A percentile compares a stretch with the other conserved stretches of the same genome.
Conservation (phyloP, 1,140 invertebrate genomes). For the Lutraria rhynchaena region DNA sequence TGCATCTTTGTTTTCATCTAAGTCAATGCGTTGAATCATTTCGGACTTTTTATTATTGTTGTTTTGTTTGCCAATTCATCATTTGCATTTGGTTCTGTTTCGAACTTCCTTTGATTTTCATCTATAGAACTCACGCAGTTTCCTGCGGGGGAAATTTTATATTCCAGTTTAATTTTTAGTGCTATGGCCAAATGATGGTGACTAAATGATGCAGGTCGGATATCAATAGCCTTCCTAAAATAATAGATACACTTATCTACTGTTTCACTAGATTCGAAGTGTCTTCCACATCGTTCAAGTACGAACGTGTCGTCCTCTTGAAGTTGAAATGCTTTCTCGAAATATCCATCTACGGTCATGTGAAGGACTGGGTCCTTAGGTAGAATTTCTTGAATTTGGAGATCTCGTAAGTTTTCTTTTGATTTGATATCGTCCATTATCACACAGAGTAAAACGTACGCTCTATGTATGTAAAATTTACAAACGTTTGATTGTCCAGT, state of each 20-base stretch:
- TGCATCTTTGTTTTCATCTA: not conserved
- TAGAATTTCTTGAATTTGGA: slow-evolving; percentile 7
- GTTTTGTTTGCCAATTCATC: too few relatives aligned
- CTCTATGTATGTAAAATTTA: slow-evolving; percentile 6
- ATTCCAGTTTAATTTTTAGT: too few relatives aligned
- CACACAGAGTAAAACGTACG: slow-evolving; percentile 20
- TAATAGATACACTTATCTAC: not conserved
- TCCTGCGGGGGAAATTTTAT: too few relatives aligned
- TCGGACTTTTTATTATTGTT: not conserved
- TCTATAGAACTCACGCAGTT: too few relatives aligned
- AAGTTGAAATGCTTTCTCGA: not conserved
- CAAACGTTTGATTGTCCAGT: not conserved
- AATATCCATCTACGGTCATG: not conserved
- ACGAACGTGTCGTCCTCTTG: not conserved
- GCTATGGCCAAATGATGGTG: slow-evolving; percentile 16
- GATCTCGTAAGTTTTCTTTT: not conserved
- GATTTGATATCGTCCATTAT: not conserved
- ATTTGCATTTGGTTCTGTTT: too few relatives aligned
- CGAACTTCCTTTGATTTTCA: too few relatives aligned
- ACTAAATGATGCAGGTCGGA: not conserved
- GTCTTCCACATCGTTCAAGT: not conserved
- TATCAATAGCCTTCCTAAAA: not conserved
- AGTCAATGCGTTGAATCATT: slow-evolving; percentile 1
- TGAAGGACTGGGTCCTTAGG: not conserved
- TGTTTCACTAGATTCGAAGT: not conserved